Base-by-base conservation (phyloP, 2,888 invertebrate species). In the Drosophila leonis region DNA sequence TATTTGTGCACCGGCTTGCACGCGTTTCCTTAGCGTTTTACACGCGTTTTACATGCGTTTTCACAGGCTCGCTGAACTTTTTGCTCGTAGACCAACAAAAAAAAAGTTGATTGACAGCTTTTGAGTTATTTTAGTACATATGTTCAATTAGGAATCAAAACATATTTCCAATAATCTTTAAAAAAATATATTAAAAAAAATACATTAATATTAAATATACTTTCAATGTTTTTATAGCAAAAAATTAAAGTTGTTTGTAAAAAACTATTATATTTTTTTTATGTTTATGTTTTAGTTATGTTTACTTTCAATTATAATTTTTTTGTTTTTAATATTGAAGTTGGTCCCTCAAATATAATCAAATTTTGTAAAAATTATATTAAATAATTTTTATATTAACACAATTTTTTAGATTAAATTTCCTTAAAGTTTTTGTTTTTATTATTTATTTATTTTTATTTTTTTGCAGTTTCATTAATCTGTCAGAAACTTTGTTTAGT, bases 21-120 rank as follows among this genome's bases (percentile, higher is more conserved):
- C 31, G 48, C 48, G 44, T 44, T 44, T 46, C 27, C 27, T 9
- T 4, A 9, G 46, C 75, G 75, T 48, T 75, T 75, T 29, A 5
- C 35, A 18, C 7, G 63, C 65, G 75, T 49, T 75, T 65, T 24
- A 2, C 33, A 15, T 4, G 64, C 67, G 75, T 44, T 72, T 65
- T 56, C 31, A 8, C 37, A 15, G 8, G 18, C 44, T 12, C 7
- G n/a, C 31, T 44, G 0, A 24, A n/a, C 13, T 42, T 44, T 33
- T 42, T 20, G 20, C 6, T 10, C 5, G 10, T 24, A 13, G 1
- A 15, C 9, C 15, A 4, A 31, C 18, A 7, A 18, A 27, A 18
- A 12, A 33, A 33, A 20, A 27, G 5, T 51, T 29, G 8, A 65
- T 6, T 20, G 20, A 29, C 35, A n/a, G 8, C 20, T 31, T 51